phyloP scores from a whole-genome alignment of 2,113 vertebrate species.

The Scytalopus superciliaris region DNA sequence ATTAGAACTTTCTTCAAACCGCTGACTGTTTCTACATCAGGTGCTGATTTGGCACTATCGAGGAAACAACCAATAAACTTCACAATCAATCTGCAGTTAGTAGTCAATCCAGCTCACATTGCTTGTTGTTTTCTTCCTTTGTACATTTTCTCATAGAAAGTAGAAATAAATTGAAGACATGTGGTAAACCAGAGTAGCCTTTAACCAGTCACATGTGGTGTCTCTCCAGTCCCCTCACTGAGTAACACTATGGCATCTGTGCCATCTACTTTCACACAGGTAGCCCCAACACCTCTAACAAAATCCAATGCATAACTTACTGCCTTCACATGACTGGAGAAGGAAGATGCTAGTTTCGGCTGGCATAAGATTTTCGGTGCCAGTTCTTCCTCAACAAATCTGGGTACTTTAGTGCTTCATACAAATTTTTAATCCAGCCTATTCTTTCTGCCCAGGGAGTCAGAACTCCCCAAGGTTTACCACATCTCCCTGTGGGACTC shows the following conservation, averaged over 20 bases:
- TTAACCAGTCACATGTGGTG: slow-evolving; percentile 37
- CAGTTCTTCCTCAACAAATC: background rate
- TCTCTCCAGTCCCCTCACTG: background rate
- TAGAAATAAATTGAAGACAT: slow-evolving; percentile 64
- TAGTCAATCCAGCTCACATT: slow-evolving; percentile 35
- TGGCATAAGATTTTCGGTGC: background rate
- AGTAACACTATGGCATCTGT: background rate
- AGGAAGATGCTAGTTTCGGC: background rate
- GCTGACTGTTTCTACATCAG: slow-evolving; percentile 47
- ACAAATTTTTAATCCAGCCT: background rate
- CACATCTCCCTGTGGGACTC: background rate
- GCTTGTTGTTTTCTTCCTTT: slow-evolving; percentile 53
- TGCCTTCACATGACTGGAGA: background rate
- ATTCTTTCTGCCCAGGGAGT: background rate
- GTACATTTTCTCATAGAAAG: slow-evolving; percentile 62
- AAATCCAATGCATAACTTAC: background rate
- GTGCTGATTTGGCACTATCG: slow-evolving; percentile 58
- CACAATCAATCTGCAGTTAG: slow-evolving; percentile 66
- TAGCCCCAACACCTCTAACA: background rate
- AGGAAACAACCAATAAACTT: slow-evolving; percentile 70
- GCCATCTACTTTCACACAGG: background rate
- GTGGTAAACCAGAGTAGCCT: slow-evolving; percentile 19
- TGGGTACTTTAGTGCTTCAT: background rate
- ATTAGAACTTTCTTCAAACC: slow-evolving; percentile 60
- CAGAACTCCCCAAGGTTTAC: background rate